Evolutionary conservation across 2,113 vertebrate species (phyloP).

Genomic region (Picathartes gymnocephalus): DNA sequence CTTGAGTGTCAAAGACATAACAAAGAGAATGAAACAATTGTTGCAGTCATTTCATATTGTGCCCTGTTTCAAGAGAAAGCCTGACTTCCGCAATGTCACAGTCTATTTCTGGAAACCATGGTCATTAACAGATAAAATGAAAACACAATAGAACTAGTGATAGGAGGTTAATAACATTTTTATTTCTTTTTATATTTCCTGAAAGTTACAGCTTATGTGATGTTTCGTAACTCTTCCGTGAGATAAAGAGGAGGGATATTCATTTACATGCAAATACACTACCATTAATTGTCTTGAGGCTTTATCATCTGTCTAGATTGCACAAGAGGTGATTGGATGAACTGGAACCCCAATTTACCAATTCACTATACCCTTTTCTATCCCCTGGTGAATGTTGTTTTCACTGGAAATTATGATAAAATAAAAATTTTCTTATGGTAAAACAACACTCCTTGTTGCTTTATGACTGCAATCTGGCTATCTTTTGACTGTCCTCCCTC

Average conservation of each 20-base stretch:
- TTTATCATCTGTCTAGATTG: neutral
- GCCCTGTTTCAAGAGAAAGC: neutral
- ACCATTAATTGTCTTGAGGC: neutral
- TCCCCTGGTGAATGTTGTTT: neutral
- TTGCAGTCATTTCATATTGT: neutral
- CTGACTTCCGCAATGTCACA: neutral
- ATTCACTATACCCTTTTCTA: neutral
- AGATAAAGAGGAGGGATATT: neutral
- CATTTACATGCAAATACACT: neutral
- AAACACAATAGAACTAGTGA: neutral
- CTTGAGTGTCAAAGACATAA: neutral
- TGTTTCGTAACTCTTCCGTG: neutral
- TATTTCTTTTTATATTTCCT: neutral
- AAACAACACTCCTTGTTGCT: neutral
- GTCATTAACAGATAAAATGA: neutral
- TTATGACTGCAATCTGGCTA: neutral
- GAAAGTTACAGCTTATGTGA: neutral
- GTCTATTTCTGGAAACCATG: neutral
- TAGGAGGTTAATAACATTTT: neutral
- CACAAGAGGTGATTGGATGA: neutral
- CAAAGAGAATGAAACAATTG: neutral
- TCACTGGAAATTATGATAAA: neutral
- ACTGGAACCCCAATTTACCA: neutral
- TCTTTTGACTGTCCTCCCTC: neutral
- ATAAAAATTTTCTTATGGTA: neutral